Percentiles rank a stretch among this genome's conserved stretches.
Evolutionary conservation across 2,113 vertebrate species (phyloP).

Genomic region (Thamnophis sirtalis): DNA sequence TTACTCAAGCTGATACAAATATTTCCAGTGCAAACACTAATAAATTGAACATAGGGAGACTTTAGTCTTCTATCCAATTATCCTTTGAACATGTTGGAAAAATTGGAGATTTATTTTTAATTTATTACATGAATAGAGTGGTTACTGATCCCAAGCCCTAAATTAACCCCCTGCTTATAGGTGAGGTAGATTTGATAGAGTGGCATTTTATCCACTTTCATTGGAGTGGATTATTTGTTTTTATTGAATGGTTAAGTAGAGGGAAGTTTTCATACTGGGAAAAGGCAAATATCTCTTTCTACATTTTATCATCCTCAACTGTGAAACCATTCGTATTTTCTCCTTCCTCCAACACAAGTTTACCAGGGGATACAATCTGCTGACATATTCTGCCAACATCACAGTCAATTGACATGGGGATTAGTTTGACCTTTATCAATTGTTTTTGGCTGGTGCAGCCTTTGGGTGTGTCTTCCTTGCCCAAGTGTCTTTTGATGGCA

Average conservation of each 20-base stretch:
- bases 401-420: neutral
- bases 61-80: neutral
- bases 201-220: neutral
- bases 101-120: neutral
- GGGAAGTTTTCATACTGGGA: neutral
- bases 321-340: neutral
- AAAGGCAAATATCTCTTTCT: neutral
- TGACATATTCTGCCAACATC: neutral
- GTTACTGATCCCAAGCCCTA: too few species aligned
- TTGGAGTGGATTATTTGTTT: neutral
- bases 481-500: neutral
- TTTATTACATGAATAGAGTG: neutral
- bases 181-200: neutral
- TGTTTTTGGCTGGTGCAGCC: neutral
- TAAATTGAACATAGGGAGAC: neutral
- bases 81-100: neutral
- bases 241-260: neutral
- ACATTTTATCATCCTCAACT: neutral
- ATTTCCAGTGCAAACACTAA: neutral
- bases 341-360: neutral
- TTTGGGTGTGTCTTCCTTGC: neutral
- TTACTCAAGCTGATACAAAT: neutral
- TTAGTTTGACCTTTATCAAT: neutral
- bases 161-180: neutral
- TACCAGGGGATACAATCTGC: neutral